Evolutionary conservation across 2,113 vertebrate species (phyloP).

Genomic region (Hystrix brachyura): DNA sequence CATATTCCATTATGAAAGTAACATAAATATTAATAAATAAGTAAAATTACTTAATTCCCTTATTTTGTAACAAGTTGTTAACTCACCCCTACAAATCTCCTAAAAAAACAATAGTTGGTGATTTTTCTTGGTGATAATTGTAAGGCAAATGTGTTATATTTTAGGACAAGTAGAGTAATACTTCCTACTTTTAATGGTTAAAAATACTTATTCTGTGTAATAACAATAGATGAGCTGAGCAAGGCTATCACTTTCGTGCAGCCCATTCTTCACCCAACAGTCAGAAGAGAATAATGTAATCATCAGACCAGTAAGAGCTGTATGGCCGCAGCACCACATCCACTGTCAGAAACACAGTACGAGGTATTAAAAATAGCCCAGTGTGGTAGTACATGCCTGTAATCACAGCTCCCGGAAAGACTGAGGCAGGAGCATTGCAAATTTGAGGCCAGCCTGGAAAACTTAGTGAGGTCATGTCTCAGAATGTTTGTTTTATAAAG

Average conservation of each 20-base stretch:
- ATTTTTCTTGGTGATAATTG: background rate
- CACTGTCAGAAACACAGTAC: background rate
- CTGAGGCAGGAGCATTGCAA: background rate
- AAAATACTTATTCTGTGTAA: background rate
- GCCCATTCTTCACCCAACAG: background rate
- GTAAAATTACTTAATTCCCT: background rate
- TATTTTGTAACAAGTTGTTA: background rate
- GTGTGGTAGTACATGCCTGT: background rate
- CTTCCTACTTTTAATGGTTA: background rate
- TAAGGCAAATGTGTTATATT: background rate
- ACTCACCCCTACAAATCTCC: background rate
- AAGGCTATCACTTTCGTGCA: background rate
- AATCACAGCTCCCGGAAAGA: background rate
- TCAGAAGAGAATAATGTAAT: background rate
- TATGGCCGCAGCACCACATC: background rate
- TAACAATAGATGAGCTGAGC: background rate
- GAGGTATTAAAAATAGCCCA: background rate
- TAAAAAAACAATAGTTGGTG: background rate
- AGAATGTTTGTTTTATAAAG: background rate
- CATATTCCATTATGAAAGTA: background rate
- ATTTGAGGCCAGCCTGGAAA: background rate
- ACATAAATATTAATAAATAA: slow-evolving; percentile 8
- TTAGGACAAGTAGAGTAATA: background rate
- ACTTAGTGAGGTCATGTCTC: background rate
- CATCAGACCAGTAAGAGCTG: background rate